Base-by-base conservation (phyloP, 2,888 invertebrate genomes). In the Pandemis corylana region DNA sequence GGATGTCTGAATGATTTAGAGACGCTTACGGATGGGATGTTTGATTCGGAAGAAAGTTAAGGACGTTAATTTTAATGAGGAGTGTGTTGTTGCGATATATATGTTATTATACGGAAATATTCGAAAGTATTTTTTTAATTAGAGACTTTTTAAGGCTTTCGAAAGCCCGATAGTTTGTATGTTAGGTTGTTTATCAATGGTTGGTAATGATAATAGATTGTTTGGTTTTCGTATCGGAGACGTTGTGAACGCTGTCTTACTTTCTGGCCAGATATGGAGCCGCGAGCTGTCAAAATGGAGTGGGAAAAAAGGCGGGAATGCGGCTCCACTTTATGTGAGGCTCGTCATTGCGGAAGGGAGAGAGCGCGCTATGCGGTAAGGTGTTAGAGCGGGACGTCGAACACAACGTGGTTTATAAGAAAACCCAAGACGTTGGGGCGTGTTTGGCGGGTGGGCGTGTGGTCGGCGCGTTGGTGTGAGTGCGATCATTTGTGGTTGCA, bases 261-360 rank as follows among this genome's bases (percentile, higher is more conserved):
- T 85, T 89, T 89, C 89, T 87, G 90, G 90, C 94, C 93, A 94
- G 94, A 94, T 94, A 94, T 93, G 93, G 94, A 92, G 94, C 94
- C 94, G 87, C 94, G 94, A 94, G 91, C 94, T 94, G 94, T 94
- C 94, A 94, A 94, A 94, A 93, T 94, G 94, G 94, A 94, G 94
- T 93, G 94, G 94, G 94, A 94, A 95, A 94, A 95, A 94, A 94
- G 95, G 94, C 94, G 94, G 94, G 94, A 95, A 94, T 94, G 94
- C 90, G 94, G 94, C 94, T 84, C 90, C 93, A 90, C 91, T 94
- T 94, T 94, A 94, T 94, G 93, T 92, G 94, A 91, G 89, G 90
- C 94, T 94, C 94, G 92, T 94, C 93, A 94, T 94, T 91, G 93
- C 92, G 93, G 78, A 77, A 87, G 89, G 92, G 82, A 80, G 90